Evolutionary conservation across 2,888 invertebrate genomes (phyloP).

Genomic region (Antitype chi): DNA sequence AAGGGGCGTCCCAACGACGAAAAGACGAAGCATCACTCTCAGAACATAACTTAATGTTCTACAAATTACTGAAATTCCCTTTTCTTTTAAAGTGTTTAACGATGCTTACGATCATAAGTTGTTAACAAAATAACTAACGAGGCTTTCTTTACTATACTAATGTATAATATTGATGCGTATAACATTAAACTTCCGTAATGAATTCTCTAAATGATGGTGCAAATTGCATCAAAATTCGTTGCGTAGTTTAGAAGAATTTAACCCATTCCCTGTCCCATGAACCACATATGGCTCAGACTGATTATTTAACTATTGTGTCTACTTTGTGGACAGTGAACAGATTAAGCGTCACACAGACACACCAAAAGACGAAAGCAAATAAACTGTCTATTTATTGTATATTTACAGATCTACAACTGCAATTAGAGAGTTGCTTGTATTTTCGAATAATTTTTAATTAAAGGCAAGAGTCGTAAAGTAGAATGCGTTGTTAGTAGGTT

Average conservation of each 20-base stretch:
- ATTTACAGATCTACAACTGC: not conserved
- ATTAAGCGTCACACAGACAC: not conserved
- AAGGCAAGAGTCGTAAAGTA: not conserved
- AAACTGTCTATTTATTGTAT: not conserved
- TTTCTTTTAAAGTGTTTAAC: constrained; percentile 3
- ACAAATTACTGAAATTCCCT: constrained; percentile 56
- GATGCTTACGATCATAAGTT: constrained; percentile 1
- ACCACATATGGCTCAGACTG: no score
- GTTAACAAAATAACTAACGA: not conserved
- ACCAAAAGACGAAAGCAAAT: not conserved
- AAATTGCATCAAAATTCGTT: not conserved
- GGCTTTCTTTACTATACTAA: not conserved
- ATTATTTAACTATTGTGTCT: no score
- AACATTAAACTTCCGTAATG: no score
- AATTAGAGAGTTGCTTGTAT: not conserved
- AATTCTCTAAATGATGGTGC: not conserved
- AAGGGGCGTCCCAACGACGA: constrained; percentile 55
- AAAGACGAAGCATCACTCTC: constrained; percentile 56
- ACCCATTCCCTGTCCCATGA: no score
- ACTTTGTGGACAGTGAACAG: no score
- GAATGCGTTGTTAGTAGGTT: constrained; percentile 1
- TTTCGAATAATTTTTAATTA: not conserved
- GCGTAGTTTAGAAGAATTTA: not conserved
- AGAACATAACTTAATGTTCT: constrained; percentile 52
- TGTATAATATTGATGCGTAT: not conserved